Evolutionary conservation across 2,888 invertebrate genomes (phyloP), one percentile per base, ranked within the genome.

Genomic region (Cephus spinipes): DNA sequence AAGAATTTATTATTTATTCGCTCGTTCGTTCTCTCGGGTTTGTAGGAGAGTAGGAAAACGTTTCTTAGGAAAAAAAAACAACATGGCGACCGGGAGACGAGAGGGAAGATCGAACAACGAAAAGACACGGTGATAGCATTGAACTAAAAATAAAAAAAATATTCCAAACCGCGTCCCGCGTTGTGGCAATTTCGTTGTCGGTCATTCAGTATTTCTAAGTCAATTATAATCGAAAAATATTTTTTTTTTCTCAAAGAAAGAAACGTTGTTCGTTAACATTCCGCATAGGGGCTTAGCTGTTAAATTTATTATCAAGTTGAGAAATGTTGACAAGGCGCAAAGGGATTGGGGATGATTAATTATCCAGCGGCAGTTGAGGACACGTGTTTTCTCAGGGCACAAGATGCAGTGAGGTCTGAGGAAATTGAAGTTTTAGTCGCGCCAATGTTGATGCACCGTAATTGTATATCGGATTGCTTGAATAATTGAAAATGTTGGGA

Each of bases 401-500:
- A 55, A 23, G 9, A 40, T 1, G 40, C 23, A 1, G 40, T 23
- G 9, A 9, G 23, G 23, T 55, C 23, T 23, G 55, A 55, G 55
- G 12, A 23, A 23, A 55, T 40, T 15, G 15, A 15, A 55, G 23
- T 23, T 55, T 55, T 55, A 55, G 55, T 55, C 9, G 55, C 23
- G 23, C 23, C n/a, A 12, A 71, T 6, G 68, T 74, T 73, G 73
- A 81, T 79, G 73, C 78, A 79, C 74, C 78, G 74, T 12, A 78
- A 79, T 69, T 73, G 73, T 74, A 76, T 78, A 68, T 9, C 73
- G 76, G 75, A 78, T 79, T 81, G 82, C 82, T 83, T 83, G 73
- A 79, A 81, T 76, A 75, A 12, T 34, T 79, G 12, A 36, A 69
- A 31, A 15, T 73, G 15, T 33, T 34, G 12, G n/a, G 9, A 76